Conservation (phyloP, 2,113 vertebrate species). For the Grammomys surdaster region DNA sequence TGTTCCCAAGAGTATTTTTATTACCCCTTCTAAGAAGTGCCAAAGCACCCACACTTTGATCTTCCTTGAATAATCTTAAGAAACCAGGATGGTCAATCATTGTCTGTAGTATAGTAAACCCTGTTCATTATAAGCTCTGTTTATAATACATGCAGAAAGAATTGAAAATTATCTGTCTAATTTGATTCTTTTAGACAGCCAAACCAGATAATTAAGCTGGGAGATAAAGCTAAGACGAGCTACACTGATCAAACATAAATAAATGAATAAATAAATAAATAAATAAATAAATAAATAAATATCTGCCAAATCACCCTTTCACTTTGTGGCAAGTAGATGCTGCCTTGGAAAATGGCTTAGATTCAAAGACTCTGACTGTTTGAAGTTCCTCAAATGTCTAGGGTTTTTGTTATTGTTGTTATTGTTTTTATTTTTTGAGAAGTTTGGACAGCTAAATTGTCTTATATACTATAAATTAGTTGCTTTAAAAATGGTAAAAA, state of each 20-base stretch:
- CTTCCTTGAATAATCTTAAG: not conserved
- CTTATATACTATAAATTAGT: slow-evolving; percentile 49
- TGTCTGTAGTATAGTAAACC: not conserved
- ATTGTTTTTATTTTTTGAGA: not conserved
- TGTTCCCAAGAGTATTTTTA: too few species aligned
- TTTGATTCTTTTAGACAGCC: slow-evolving; percentile 65
- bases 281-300: slow-evolving; percentile 13
- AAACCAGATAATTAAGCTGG: slow-evolving; percentile 67
- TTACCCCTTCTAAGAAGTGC: too few species aligned
- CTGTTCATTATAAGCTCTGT: slow-evolving; percentile 43
- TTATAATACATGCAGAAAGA: slow-evolving; percentile 34
- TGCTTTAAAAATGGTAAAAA: not conserved
- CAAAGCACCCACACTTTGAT: too few species aligned
- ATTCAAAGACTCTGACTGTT: slow-evolving; percentile 74
- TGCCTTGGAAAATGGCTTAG: slow-evolving; percentile 74
- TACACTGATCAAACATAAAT: slow-evolving; percentile 71
- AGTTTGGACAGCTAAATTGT: slow-evolving; percentile 65
- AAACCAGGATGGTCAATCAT: not conserved
- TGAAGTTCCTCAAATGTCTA: slow-evolving; percentile 69
- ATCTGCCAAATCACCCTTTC: slow-evolving; percentile 60
- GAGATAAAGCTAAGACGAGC: slow-evolving; percentile 57
- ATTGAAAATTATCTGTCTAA: slow-evolving; percentile 67
- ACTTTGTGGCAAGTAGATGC: slow-evolving; percentile 40
- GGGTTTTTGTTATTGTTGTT: slow-evolving; percentile 40
- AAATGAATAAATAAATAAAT: not conserved